These are phyloP conservation scores for Cyphomyrus discorhynchus DNA, from an alignment of 2,113 vertebrate species.

Conservation along the genomic window DNA sequence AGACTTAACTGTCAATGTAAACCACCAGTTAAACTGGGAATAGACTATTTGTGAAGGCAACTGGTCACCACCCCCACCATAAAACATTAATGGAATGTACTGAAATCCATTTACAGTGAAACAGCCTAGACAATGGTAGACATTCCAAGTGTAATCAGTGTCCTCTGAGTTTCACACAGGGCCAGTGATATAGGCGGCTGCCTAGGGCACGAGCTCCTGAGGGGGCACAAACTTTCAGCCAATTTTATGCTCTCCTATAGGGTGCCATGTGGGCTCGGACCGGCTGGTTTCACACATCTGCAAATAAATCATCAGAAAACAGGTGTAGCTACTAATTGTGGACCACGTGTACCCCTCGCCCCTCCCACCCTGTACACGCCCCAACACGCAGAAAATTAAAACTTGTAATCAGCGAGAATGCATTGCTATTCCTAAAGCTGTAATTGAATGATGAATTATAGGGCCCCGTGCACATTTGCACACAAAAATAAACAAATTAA, in stretches of 20 bases:
- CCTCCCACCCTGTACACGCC: not conserved
- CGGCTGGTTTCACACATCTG: not conserved
- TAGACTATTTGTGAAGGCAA: not conserved
- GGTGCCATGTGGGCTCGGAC: not conserved
- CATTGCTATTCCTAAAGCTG: not conserved
- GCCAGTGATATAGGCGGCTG: not conserved
- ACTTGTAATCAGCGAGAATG: not conserved
- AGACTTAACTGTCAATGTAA: not conserved
- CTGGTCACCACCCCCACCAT: not conserved
- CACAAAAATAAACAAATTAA: conserved; percentile 1
- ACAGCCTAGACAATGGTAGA: not conserved
- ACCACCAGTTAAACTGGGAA: not conserved
- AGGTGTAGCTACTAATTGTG: not conserved
- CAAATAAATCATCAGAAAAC: not conserved
- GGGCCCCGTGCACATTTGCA: not conserved
- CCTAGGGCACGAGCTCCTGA: not conserved
- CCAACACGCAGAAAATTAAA: not conserved
- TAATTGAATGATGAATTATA: not conserved
- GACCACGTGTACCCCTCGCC: not conserved
- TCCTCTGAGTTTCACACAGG: not conserved
- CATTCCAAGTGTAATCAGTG: not conserved
- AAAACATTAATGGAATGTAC: not conserved
- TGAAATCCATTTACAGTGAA: not conserved
- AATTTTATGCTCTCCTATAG: not conserved
- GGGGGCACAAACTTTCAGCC: not conserved